Percentiles rank a stretch among this genome's conserved stretches.
phyloP scores from a whole-genome alignment of 2,888 invertebrate genomes.

The Lasioglossum marginatum region DNA sequence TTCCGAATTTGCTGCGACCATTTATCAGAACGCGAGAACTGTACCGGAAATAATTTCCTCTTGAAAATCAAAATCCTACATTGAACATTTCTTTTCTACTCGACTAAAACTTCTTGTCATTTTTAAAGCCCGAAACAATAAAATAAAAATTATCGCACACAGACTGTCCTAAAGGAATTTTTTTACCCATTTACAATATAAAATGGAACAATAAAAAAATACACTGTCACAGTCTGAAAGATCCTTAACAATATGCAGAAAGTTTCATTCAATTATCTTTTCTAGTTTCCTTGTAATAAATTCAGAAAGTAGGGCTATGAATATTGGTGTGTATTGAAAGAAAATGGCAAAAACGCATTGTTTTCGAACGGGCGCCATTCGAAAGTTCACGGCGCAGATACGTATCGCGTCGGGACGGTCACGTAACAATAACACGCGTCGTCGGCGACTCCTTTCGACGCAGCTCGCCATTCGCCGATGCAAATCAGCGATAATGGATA shows the following conservation, averaged over 20 bases:
- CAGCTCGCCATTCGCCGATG: constrained; percentile 33
- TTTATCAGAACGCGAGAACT: background rate
- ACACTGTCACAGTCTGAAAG: background rate
- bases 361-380: background rate
- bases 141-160: too few relatives aligned
- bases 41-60: background rate
- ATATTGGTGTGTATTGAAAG: too few relatives aligned
- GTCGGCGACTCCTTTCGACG: constrained; percentile 30
- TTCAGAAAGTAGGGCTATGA: background rate
- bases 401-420: constrained; percentile 1
- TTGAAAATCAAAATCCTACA: background rate
- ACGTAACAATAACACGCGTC: constrained; percentile 31
- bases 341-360: background rate
- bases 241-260: background rate
- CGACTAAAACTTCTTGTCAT: background rate
- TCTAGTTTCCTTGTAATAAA: background rate
- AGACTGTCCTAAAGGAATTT: background rate
- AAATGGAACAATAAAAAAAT: background rate
- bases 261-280: background rate
- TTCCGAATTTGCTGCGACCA: background rate
- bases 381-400: background rate
- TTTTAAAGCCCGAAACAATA: background rate
- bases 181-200: background rate
- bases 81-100: background rate
- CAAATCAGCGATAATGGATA: constrained; percentile 56